phyloP scores from a whole-genome alignment of 2,888 invertebrate species.

The Platycnemis pennipes region DNA sequence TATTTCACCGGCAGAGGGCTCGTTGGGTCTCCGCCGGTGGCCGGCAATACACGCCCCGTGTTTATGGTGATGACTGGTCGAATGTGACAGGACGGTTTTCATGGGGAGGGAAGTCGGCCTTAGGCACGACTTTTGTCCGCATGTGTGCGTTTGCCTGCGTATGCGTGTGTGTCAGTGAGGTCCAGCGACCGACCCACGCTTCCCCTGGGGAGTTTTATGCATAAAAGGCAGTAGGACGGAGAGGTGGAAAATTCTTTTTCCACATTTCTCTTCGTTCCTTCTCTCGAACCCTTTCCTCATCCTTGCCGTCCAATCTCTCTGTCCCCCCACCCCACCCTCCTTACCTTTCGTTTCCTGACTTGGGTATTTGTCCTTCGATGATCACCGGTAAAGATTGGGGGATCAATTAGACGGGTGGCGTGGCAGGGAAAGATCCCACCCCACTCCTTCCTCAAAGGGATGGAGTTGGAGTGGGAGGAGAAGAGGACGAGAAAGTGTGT shows the following conservation, averaged over 20 bases:
- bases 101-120: constrained; percentile 13
- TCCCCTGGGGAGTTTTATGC: neutral
- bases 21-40: constrained; percentile 34
- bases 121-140: neutral
- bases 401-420: neutral
- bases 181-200: constrained; percentile 12
- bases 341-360: no score
- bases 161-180: no score
- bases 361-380: constrained; percentile 26
- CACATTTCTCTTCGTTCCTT: no score
- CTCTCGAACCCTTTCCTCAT: no score
- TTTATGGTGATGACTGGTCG: constrained; percentile 48
- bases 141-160: neutral
- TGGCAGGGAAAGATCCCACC: neutral
- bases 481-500: neutral
- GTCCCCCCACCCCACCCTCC: no score
- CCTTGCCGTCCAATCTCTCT: no score
- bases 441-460: neutral
- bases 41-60: constrained; percentile 49
- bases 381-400: constrained; percentile 18
- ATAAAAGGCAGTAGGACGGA: neutral
- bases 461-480: neutral
- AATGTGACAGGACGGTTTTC: constrained; percentile 50
- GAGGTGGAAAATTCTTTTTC: no score
- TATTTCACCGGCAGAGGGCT: neutral